Base-by-base conservation (phyloP, 2,888 invertebrate genomes). In the Acutogordius australiensis region DNA sequence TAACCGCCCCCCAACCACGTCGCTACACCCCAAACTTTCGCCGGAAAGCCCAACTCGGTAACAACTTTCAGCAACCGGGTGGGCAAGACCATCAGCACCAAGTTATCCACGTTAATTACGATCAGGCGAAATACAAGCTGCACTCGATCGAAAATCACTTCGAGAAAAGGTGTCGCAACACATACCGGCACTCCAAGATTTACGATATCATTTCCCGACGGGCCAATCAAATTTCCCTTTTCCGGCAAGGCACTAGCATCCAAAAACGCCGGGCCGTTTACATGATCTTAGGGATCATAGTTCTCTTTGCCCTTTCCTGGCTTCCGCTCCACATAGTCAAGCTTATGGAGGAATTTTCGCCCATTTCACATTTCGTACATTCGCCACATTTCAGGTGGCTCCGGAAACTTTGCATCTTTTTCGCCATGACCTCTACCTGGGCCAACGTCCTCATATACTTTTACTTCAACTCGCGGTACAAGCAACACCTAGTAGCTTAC, bases 371-470 rank as follows among this genome's bases (percentile, higher is more conserved):
- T 30, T 57, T 57, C 29, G 23, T 51, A 4, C 51, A 51, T 23
- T 21, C n/a, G 18, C 51, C 18, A 13, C 4, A 8, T 4, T 8
- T 23, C 23, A 51, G 51, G 23, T 51, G 51, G 51, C 23, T 51
- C 4, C 8, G 51, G 4, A 51, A 51, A 51, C 23, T 57, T 28
- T 28, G 58, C 13, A 57, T 57, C 8, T 29, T 60, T 4, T 28
- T 60, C 21, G 60, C 60, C 18, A 60, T 60, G 60, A 57, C 28
- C 18, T 60, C 58, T 28, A 60, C 59, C 23, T 60, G 45, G 29
- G 29, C 57, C 4, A 60, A 60, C 28, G 57, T 59, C 26, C 18
- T 60, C 28, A 28, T 60, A 2, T 60, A 60, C 60, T 28, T 59
- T 28, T 60, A 60, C 51, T 59, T 60, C 21, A 60, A 60, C 59